Evolutionary conservation across 2,797 vertebrate genomes (phyloP).

Genomic region (Falco novaeseelandiae): DNA sequence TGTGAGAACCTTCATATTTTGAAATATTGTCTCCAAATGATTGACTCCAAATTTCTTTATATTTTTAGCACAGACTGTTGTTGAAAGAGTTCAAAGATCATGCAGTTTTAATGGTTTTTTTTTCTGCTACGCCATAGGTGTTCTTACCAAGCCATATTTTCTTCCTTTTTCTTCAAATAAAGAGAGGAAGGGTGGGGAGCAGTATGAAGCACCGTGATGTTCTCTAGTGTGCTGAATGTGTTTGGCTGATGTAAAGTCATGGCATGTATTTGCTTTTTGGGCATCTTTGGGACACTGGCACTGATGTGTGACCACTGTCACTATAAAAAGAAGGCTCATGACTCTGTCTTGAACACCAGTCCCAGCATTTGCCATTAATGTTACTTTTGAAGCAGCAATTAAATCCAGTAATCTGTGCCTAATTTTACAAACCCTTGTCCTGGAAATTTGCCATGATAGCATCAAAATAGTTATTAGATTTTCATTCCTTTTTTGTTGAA

Average conservation of each 20-base stretch:
- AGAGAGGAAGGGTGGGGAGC: not conserved
- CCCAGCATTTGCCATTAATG: not conserved
- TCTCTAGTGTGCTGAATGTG: not conserved
- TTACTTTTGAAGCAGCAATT: not conserved
- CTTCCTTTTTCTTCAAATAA: not conserved
- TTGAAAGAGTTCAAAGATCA: not conserved
- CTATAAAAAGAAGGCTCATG: not conserved
- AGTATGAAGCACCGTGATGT: not conserved
- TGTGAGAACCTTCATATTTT: not conserved
- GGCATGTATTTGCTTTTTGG: not conserved
- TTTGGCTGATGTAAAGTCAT: not conserved
- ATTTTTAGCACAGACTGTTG: not conserved
- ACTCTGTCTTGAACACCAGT: not conserved
- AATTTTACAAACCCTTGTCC: not conserved
- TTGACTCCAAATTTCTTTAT: not conserved
- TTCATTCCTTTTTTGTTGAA: not conserved
- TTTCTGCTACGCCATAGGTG: not conserved
- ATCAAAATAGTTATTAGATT: not conserved
- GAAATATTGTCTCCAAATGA: not conserved
- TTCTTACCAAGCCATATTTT: not conserved
- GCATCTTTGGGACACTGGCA: not conserved
- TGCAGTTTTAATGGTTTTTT: not conserved
- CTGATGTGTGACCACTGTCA: not conserved
- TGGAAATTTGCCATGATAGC: not conserved
- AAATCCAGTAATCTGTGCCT: not conserved